Evolutionary conservation across 2,888 invertebrate species (phyloP).

Genomic region (Synergus gifuensis): DNA sequence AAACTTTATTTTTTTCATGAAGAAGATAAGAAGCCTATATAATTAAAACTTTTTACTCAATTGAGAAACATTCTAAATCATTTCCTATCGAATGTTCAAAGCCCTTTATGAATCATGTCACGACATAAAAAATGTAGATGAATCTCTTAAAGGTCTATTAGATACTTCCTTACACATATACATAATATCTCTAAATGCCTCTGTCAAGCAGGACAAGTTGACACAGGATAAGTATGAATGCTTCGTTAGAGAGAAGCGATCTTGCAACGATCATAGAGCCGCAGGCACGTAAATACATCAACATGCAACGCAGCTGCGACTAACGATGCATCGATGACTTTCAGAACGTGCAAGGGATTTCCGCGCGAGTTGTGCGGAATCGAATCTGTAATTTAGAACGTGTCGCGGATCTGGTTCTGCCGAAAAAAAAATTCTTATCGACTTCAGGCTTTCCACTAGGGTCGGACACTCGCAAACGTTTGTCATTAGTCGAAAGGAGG

Average conservation of each 20-base stretch:
- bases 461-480: conserved; percentile 15
- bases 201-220: conserved; percentile 53
- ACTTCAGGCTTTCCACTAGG: conserved; percentile 1
- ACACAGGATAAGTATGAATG: conserved; percentile 63
- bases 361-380: conserved; percentile 24
- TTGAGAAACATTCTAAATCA: background rate
- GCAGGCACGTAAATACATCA: conserved; percentile 55
- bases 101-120: background rate
- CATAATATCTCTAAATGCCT: conserved; percentile 47
- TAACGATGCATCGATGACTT: conserved; percentile 67
- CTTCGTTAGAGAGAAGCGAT: conserved; percentile 62
- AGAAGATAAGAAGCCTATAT: too few species aligned
- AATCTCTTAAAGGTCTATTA: conserved; percentile 41
- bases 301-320: conserved; percentile 57
- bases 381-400: conserved; percentile 37
- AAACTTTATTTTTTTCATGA: too few species aligned
- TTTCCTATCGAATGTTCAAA: background rate
- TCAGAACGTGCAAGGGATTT: conserved; percentile 46
- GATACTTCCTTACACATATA: conserved; percentile 23
- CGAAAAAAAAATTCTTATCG: conserved; percentile 26
- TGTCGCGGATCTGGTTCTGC: conserved; percentile 10
- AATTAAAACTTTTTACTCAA: too few species aligned
- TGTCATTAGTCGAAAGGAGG: conserved; percentile 29
- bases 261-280: conserved; percentile 49
- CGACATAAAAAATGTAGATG: conserved; percentile 38